A percentile compares a stretch with the other conserved stretches of the same genome.
Evolutionary conservation across 2,113 vertebrate species (phyloP).

Genomic region (Pyxicephalus adspersus): DNA sequence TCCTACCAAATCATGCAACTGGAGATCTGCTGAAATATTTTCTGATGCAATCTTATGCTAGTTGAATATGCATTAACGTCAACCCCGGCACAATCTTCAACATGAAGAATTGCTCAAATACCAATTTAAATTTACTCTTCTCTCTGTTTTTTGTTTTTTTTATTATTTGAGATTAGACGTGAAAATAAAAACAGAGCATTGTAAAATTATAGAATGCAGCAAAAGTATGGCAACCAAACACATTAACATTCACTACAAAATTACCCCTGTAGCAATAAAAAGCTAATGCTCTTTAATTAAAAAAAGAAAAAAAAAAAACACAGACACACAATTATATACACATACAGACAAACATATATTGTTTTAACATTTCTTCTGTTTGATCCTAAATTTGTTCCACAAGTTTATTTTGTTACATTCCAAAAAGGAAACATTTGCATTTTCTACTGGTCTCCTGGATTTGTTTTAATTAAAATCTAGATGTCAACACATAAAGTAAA

Average conservation of each 20-base stretch:
- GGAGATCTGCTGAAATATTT: neutral
- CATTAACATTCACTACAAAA: too few relatives aligned
- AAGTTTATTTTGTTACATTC: too few relatives aligned
- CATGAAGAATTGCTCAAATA: neutral
- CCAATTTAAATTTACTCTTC: neutral
- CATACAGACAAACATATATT: too few relatives aligned
- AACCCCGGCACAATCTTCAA: neutral
- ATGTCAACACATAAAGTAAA: neutral
- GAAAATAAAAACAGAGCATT: neutral
- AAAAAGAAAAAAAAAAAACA: too few relatives aligned
- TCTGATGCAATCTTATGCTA: neutral
- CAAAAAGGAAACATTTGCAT: too few relatives aligned
- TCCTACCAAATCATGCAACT: neutral
- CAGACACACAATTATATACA: too few relatives aligned
- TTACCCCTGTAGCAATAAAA: too few relatives aligned
- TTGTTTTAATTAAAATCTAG: too few relatives aligned
- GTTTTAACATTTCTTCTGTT: too few relatives aligned
- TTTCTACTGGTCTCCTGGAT: too few relatives aligned
- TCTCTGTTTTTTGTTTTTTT: neutral
- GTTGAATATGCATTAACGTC: constrained; percentile 4
- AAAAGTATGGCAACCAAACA: neutral
- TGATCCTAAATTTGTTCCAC: too few relatives aligned
- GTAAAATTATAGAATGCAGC: neutral
- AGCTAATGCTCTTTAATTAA: too few relatives aligned
- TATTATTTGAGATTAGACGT: neutral